These are phyloP conservation scores for Hypocryptadius cinnamomeus DNA, from an alignment of 2,113 vertebrate species.

Conservation along the genomic window DNA sequence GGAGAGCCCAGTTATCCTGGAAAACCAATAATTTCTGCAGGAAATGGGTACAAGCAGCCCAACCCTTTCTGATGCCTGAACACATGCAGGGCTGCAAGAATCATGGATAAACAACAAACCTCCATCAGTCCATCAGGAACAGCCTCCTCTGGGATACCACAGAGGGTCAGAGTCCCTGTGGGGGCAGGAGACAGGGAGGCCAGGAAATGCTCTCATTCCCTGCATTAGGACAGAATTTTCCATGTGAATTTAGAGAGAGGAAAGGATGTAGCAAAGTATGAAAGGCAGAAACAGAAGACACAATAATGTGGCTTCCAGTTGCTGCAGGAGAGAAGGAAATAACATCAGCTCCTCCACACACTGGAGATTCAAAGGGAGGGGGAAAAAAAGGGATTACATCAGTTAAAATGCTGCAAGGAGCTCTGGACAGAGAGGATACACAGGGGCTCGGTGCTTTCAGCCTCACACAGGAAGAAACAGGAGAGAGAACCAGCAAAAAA, in stretches of 20 bases:
- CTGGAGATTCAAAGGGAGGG: background rate
- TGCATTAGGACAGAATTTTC: background rate
- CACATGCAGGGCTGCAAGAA: background rate
- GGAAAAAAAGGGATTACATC: background rate
- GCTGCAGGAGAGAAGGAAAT: background rate
- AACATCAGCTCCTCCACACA: background rate
- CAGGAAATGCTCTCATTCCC: background rate
- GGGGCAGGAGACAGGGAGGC: background rate
- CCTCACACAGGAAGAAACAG: background rate
- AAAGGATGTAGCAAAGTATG: background rate
- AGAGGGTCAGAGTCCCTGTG: background rate
- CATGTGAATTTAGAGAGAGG: background rate
- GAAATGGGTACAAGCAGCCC: background rate
- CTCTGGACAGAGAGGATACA: background rate
- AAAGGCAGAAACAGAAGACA: background rate
- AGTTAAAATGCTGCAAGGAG: background rate
- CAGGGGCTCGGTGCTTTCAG: background rate
- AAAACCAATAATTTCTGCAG: background rate
- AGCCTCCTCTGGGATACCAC: background rate
- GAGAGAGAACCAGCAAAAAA: background rate
- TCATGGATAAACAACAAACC: accelerated
- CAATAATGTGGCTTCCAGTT: background rate
- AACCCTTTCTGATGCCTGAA: background rate
- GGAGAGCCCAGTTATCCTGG: background rate
- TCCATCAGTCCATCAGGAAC: background rate